Evolutionary conservation across 2,113 vertebrate genomes (phyloP).

Genomic region (Mobula birostris): DNA sequence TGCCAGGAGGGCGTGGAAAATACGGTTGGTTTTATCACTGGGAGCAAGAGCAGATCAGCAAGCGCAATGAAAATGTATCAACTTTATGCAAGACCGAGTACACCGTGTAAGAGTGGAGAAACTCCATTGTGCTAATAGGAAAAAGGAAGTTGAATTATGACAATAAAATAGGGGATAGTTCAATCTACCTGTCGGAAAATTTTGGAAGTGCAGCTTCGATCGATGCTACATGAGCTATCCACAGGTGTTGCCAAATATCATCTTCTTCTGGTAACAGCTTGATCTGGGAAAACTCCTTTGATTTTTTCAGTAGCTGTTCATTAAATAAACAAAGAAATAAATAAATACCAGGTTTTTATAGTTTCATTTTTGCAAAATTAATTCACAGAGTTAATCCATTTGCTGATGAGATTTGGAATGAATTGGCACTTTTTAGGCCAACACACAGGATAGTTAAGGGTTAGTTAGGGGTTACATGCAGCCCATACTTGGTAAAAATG

Average conservation of each 20-base stretch:
- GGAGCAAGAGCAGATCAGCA: neutral
- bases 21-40: too few relatives aligned
- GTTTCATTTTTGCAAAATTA: too few relatives aligned
- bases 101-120: neutral
- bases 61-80: neutral
- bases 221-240: slow-evolving; percentile 49
- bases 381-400: too few relatives aligned
- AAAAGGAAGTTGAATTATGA: neutral
- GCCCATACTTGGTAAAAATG: too few relatives aligned
- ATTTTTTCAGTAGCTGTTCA: neutral
- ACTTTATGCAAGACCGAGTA: neutral
- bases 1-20: too few relatives aligned
- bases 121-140: neutral
- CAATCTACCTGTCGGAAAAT: slow-evolving; percentile 52
- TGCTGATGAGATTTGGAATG: too few relatives aligned
- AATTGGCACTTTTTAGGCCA: too few relatives aligned
- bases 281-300: neutral
- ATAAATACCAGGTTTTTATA: neutral
- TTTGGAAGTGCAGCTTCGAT: neutral
- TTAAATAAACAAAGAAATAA: neutral
- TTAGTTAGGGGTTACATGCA: too few relatives aligned
- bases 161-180: neutral
- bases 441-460: too few relatives aligned
- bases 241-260: slow-evolving; percentile 47
- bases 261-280: slow-evolving; percentile 42